Conservation (phyloP, 2,797 vertebrate genomes). For the Mormyrops boulengeri region DNA sequence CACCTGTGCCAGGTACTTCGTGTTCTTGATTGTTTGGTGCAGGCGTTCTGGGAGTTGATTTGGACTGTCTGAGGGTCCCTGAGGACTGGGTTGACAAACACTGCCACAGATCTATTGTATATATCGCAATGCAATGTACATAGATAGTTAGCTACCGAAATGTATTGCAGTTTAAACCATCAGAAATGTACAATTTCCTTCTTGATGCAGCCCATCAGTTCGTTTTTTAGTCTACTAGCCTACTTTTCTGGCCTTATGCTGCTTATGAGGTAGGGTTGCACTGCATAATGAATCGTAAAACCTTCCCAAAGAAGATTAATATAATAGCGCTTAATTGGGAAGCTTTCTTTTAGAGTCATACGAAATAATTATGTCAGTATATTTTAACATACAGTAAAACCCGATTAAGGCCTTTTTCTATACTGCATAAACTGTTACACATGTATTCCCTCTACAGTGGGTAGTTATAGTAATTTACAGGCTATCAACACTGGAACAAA, state of each 20-base stretch:
- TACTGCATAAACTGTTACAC: neutral
- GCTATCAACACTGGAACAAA: neutral
- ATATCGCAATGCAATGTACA: neutral
- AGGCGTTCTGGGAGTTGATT: neutral
- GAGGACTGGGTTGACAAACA: neutral
- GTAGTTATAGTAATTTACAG: neutral
- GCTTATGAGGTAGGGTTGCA: neutral
- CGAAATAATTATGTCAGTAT: neutral
- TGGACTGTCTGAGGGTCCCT: neutral
- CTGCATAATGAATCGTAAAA: neutral
- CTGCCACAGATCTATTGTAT: neutral
- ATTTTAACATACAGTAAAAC: neutral
- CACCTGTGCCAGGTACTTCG: neutral
- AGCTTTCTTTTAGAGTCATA: neutral
- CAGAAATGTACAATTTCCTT: neutral
- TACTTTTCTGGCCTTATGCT: neutral
- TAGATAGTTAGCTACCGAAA: neutral
- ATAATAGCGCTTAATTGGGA: neutral
- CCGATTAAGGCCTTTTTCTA: neutral
- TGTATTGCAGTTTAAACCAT: neutral
- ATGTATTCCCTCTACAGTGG: neutral
- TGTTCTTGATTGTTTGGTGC: neutral
- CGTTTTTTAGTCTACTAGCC: neutral
- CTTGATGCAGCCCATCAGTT: neutral
- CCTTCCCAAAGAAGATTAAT: neutral